Evolutionary conservation across 2,888 invertebrate species (phyloP), one percentile per base, ranked within the genome.

Genomic region (Criorhina ranunculi): DNA sequence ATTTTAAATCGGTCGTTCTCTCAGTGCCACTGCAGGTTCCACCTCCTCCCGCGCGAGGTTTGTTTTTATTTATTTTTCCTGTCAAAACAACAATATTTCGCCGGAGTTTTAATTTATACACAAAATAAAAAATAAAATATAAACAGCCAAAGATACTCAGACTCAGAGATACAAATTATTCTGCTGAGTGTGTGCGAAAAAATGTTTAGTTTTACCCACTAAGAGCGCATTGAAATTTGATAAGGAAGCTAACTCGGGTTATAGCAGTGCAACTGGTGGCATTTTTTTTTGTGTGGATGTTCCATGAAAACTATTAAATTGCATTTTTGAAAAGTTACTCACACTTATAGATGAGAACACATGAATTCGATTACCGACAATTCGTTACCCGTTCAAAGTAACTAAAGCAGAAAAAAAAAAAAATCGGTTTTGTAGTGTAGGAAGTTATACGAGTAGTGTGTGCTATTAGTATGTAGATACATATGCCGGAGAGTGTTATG

Each of bases 251-350:
- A 11, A 33, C 19, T 29, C 42, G 2, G n/a, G 11, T 11, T 29
- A 4, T 49, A 66, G 24, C 24, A 24, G 44, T 60, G 82, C 57
- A 70, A 81, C 49, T 76, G 57, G 60, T 75, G 51, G 62, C 49
- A 40, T 29, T 31, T 33, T 51, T 46, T 60, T 42, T 57, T 33
- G 4, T 44, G 31, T 29, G 9, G 53, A 24, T 29, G 42, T 51
- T 51, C 11, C 59, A 35, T 11, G 37, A 37, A 66, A 82, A 73
- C 55, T 83, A 78, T 78, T 69, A 42, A 69, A 42, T 78, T 83
- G 70, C 82, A 77, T 77, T 72, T 77, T 72, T 82, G 9, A 67
- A 62, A 78, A 62, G 46, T 72, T 77, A 77, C 60, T 83, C 78
- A 78, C 29, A 35, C 40, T 31, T 40, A 69, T 15, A 55, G 75